Evolutionary conservation across 2,113 vertebrate species (phyloP).

Genomic region (Burhinus bistriatus): DNA sequence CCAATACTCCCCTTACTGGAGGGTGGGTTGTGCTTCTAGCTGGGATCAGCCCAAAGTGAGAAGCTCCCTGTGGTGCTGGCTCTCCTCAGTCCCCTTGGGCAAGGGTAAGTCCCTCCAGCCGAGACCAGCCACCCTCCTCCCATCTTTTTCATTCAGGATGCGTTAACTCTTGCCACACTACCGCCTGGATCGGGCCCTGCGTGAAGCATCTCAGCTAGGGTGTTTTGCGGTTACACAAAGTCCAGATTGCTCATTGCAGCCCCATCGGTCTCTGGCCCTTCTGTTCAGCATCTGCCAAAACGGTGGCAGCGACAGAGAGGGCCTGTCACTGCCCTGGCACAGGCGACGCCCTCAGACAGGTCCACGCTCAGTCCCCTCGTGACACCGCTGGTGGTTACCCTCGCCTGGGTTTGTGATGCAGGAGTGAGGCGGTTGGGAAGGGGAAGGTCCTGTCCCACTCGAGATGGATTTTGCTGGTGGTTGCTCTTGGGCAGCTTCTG

Average conservation of each 20-base stretch:
- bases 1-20: not conserved
- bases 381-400: fast-evolving
- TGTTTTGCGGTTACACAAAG: not conserved
- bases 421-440: fast-evolving
- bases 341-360: too few relatives aligned
- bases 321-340: not conserved
- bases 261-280: not conserved
- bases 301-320: fast-evolving
- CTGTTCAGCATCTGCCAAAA: not conserved
- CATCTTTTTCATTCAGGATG: not conserved
- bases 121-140: not conserved
- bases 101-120: not conserved
- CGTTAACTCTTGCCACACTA: not conserved
- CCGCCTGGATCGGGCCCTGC: fast-evolving
- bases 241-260: fast-evolving
- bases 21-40: not conserved
- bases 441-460: too few relatives aligned
- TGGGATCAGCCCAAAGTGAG: not conserved
- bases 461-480: too few relatives aligned
- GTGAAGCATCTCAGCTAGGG: not conserved
- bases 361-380: fast-evolving
- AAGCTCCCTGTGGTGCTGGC: not conserved
- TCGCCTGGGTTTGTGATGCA: fast-evolving
- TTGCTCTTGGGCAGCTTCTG: not conserved
- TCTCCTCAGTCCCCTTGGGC: not conserved